Evolutionary conservation across 2,888 invertebrate genomes (phyloP), one percentile per base, ranked within the genome.

Genomic region (Rhamphomyia laevipes): DNA sequence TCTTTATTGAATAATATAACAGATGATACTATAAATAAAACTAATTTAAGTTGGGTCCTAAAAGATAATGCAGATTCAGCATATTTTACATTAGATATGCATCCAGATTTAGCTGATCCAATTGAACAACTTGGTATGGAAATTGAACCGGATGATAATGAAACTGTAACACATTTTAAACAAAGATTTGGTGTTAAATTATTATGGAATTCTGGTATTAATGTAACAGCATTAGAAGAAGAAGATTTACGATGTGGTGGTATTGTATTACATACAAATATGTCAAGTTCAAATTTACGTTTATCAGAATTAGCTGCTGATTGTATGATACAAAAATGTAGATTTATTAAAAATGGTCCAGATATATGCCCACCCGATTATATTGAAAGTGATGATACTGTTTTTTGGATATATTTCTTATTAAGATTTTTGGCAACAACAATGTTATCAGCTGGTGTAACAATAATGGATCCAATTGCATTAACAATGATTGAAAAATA

Each of bases 401-500:
- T 84, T 2, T 91, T 91, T 64, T 89, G 87, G 79, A 76, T 85
- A 52, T 91, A 92, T 64, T 88, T 91, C 64, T 69, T 82, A 47
- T 62, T 91, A 53, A 60, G 89, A 62, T 83, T 91, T 57, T 71
- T 88, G 58, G 89, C 84, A 2, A 87, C 86, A 30, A 82, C 87
- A 6, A 84, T 86, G 78, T 73, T 86, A 62, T 82, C 85, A 6
- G 88, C 88, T 27, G 84, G 86, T n/a, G 85, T 89, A 1, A 87
- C 87, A 12, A 84, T 92, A 48, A 82, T 90, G 80, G 91, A 92
- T 69, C 89, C 91, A 0, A 87, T 90, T 54, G 86, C 89, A 1
- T 71, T 91, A 53, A 86, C 84, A 12, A 83, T 88, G 79, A 86
- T 91, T 56, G 88, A 88, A 65, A 82, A 84, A 62, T 84, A 84